Evolutionary conservation across 2,797 vertebrate species (phyloP).

Genomic region (Sparidentex hasta): DNA sequence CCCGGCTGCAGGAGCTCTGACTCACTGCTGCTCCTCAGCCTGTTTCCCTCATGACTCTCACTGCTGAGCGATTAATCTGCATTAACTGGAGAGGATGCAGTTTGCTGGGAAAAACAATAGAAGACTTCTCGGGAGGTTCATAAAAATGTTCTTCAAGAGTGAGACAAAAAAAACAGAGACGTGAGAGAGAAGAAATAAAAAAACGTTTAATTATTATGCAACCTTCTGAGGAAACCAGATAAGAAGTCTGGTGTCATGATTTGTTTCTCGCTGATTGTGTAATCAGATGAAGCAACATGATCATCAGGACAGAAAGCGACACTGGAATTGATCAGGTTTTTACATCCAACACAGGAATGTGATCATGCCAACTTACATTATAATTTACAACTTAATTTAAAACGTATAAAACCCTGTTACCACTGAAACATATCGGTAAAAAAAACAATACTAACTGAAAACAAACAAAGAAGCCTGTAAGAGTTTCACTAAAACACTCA

Average conservation of each 20-base stretch:
- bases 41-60: constrained; percentile 36
- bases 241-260: background rate
- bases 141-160: constrained; percentile 17
- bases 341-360: constrained; percentile 22
- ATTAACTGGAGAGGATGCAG: background rate
- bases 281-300: constrained; percentile 29
- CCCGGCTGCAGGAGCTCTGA: constrained; percentile 24
- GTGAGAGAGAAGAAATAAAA: background rate
- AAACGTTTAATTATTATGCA: constrained; percentile 12
- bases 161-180: background rate
- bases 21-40: constrained; percentile 32
- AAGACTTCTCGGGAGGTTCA: background rate
- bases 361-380: background rate
- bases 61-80: constrained; percentile 18
- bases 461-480: too few relatives aligned
- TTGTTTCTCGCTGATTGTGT: constrained; percentile 5
- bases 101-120: constrained; percentile 15
- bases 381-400: background rate
- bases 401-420: constrained; percentile 14
- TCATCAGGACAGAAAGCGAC: constrained; percentile 8
- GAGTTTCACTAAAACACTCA: background rate
- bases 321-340: constrained; percentile 3
- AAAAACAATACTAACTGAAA: background rate
- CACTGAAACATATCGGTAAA: constrained; percentile 29
- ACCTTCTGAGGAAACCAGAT: background rate